Evolutionary conservation across 2,888 invertebrate genomes (phyloP), one percentile per base, ranked within the genome.

Genomic region (Sphaerophoria taeniata): DNA sequence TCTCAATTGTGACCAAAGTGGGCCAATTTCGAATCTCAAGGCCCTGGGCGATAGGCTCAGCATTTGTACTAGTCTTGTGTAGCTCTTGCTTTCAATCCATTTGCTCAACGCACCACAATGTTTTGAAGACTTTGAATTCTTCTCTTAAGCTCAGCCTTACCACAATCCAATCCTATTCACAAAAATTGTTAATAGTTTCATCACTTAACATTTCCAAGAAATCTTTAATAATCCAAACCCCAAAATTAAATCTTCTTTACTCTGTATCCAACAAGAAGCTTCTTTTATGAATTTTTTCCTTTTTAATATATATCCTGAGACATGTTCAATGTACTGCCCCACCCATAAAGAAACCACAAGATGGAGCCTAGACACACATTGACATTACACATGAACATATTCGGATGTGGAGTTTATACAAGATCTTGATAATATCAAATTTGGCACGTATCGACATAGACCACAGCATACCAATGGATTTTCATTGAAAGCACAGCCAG

Each of bases 401-500:
- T 12, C 3, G n/a, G 5, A 45, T 9, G 33, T 9, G 39, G 12
- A 3, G 33, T 55, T n/a, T 11, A 36, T 24, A 55, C 61, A 72
- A 73, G 80, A 85, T 85, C 85, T 80, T 85, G 76, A 80, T 80
- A 85, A 81, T 77, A 81, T 81, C 70, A 58, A 65, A 77, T 85
- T 85, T 81, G 76, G 85, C 85, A 85, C 85, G 85, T 85, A 85
- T 77, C 47, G 67, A 61, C 72, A 73, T 24, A 70, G 63, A 80
- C 85, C 85, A 85, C 81, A 73, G 80, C 72, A 85, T 80, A 70
- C 73, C 72, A 85, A 85, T 85, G 76, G 73, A 73, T 85, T 24
- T 63, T 58, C 39, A 79, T 69, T 67, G 55, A 83, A 83, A 83
- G 70, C 70, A 73, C 69, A 74, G 16, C 31, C 78, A 56, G 58